Evolutionary conservation across 2,113 vertebrate genomes (phyloP).

Genomic region (Onychostoma macrolepis): DNA sequence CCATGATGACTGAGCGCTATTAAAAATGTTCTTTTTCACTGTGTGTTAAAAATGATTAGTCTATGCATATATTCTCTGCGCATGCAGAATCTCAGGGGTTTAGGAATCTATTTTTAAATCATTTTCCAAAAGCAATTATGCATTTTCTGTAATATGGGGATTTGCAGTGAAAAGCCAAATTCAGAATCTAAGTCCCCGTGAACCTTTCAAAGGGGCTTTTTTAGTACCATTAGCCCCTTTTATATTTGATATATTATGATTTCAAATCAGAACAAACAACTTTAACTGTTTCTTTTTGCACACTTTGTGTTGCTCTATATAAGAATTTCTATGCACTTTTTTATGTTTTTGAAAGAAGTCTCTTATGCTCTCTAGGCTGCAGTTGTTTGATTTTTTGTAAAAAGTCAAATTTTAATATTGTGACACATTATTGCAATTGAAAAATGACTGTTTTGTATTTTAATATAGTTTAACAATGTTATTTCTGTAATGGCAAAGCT

Average conservation of each 20-base stretch:
- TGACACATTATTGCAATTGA: too few species aligned
- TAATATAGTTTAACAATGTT: too few species aligned
- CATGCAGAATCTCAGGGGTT: neutral
- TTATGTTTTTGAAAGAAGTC: neutral
- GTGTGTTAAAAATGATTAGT: conserved; percentile 47
- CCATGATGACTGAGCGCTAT: conserved; percentile 42
- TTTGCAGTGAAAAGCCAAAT: conserved; percentile 25
- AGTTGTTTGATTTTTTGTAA: too few species aligned
- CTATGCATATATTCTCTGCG: conserved; percentile 35
- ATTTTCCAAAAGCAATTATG: conserved; percentile 36
- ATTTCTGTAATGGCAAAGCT: too few species aligned
- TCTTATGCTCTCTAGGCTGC: neutral
- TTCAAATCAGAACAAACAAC: neutral
- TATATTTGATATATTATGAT: neutral
- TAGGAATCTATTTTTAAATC: conserved; percentile 33
- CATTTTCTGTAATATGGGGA: conserved; percentile 7
- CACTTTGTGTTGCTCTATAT: neutral
- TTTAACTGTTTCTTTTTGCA: neutral
- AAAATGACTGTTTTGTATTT: too few species aligned
- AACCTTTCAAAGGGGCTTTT: neutral
- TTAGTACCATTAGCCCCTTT: neutral
- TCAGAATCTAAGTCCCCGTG: neutral
- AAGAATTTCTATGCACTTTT: neutral
- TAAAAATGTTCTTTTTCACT: conserved; percentile 39
- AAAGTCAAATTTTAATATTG: neutral